Evolutionary conservation across 2,797 vertebrate genomes (phyloP).

Genomic region (Botia kubotai): DNA sequence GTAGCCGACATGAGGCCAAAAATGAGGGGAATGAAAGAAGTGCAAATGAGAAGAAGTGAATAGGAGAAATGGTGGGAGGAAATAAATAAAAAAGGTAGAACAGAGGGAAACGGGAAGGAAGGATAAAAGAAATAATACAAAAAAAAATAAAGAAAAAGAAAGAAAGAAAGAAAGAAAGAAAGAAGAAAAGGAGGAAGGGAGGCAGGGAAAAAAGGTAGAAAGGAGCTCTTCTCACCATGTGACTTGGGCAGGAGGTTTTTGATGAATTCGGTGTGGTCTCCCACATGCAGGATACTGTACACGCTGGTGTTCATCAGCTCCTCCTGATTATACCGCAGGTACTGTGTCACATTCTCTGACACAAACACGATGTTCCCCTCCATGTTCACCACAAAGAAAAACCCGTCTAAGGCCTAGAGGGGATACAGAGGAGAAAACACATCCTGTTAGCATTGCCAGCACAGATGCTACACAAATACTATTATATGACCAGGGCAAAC

Average conservation of each 20-base stretch:
- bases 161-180: background rate
- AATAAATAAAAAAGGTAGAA: background rate
- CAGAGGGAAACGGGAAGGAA: background rate
- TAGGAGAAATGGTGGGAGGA: background rate
- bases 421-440: background rate
- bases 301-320: slow-evolving; percentile 99
- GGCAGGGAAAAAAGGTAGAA: background rate
- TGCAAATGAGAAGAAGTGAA: background rate
- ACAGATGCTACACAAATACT: background rate
- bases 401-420: slow-evolving; percentile 92
- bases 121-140: background rate
- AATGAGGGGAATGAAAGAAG: background rate
- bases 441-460: background rate
- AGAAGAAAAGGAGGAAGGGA: background rate
- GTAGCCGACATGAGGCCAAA: background rate
- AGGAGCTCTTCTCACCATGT: slow-evolving; percentile 79
- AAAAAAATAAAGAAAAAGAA: slow-evolving; percentile 13
- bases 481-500: background rate
- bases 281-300: slow-evolving; percentile 96
- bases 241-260: slow-evolving; percentile 99
- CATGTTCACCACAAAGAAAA: slow-evolving; percentile 99
- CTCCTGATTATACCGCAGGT: slow-evolving; percentile 97
- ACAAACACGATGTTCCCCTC: slow-evolving; percentile 98
- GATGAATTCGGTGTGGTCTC: slow-evolving; percentile 96
- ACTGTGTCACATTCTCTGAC: slow-evolving; percentile 98